These are phyloP conservation scores for Ifrita kowaldi DNA, from an alignment of 2,113 vertebrate species.

Conservation along the genomic window DNA sequence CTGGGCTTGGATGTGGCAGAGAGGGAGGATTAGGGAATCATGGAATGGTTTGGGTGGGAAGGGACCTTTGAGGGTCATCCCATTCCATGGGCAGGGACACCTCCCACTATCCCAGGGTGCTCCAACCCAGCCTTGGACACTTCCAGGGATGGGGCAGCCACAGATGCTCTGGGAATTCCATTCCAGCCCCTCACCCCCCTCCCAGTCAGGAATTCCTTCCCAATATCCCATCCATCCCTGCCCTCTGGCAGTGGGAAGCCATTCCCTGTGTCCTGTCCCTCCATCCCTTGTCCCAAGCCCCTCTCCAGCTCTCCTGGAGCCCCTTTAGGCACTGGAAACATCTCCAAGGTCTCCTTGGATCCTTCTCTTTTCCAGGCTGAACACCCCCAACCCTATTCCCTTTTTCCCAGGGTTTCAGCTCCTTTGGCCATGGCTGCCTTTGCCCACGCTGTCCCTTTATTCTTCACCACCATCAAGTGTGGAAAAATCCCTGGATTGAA, in stretches of 20 bases:
- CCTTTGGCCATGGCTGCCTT: rapidly evolving
- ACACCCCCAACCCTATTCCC: not conserved
- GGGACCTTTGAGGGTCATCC: not conserved
- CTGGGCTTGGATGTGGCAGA: not conserved
- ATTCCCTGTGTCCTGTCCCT: not conserved
- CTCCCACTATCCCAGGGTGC: rapidly evolving
- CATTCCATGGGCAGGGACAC: not conserved
- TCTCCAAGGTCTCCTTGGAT: not conserved
- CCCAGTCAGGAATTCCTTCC: rapidly evolving
- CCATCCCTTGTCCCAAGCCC: not conserved
- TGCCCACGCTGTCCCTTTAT: rapidly evolving
- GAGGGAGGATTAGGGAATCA: not conserved
- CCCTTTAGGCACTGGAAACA: rapidly evolving
- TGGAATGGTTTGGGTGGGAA: not conserved
- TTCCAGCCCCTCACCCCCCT: not conserved
- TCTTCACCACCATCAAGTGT: rapidly evolving
- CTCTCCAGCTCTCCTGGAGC: not conserved
- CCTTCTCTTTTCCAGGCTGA: not conserved
- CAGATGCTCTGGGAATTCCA: not conserved
- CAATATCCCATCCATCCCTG: not conserved
- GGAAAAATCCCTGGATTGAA: not conserved
- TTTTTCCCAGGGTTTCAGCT: not conserved
- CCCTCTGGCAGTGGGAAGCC: not conserved
- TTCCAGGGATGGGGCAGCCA: not conserved
- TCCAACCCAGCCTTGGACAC: not conserved